phyloP scores from a whole-genome alignment of 2,888 invertebrate genomes.

The Lepidocyrtoides sp. region DNA sequence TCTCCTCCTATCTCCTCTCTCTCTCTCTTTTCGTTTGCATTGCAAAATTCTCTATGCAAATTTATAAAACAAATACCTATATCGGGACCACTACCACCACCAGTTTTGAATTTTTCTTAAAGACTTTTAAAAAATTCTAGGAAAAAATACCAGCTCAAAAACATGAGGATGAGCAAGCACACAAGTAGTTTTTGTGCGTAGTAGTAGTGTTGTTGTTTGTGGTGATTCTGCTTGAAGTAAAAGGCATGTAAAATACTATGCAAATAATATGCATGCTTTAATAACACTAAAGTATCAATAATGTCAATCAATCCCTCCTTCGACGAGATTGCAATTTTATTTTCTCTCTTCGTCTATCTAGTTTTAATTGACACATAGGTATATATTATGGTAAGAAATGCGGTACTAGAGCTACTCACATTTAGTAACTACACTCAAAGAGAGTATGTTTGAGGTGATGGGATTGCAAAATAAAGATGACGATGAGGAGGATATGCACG shows the following conservation, averaged over 20 bases:
- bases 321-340: constrained; percentile 1
- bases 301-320: constrained; percentile 45
- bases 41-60: not conserved
- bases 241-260: not conserved
- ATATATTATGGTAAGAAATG: constrained; percentile 38
- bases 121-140: constrained; percentile 48
- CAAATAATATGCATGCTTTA: constrained; percentile 1
- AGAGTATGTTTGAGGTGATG: constrained; percentile 1
- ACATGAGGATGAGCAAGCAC: constrained; percentile 53
- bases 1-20: constrained; percentile 37
- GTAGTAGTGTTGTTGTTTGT: not conserved
- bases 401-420: constrained; percentile 10
- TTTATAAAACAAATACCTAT: not conserved
- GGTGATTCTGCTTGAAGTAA: not conserved
- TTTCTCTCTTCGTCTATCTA: constrained; percentile 28
- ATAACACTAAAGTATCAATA: constrained; percentile 32
- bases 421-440: not conserved
- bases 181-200: constrained; percentile 39
- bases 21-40: not conserved
- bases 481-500: constrained; percentile 45
- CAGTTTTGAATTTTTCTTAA: constrained; percentile 44
- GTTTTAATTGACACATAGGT: constrained; percentile 25
- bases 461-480: not conserved
- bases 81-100: not conserved
- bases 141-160: constrained; percentile 54